A percentile compares a stretch with the other conserved stretches of the same genome.
These are phyloP conservation scores for Ophion costatus DNA, from an alignment of 2,888 invertebrate species.

Conservation along the genomic window DNA sequence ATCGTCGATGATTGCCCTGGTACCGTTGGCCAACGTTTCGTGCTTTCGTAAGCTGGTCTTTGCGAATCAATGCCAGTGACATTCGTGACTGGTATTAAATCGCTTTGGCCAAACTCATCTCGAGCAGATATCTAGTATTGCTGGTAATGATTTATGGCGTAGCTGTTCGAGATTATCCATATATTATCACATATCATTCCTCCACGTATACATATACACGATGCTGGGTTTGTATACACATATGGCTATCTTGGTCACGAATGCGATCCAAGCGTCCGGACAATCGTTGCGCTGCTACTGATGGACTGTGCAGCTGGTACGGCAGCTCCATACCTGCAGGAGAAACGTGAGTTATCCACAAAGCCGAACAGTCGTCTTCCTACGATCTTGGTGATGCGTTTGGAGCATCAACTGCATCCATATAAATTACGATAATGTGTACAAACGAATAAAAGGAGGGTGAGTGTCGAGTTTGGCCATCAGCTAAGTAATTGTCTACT, in stretches of 20 bases:
- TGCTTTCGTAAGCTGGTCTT: not conserved
- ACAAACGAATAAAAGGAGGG: not conserved
- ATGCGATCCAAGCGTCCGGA: conserved; percentile 20
- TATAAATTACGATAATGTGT: not conserved
- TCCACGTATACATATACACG: not conserved
- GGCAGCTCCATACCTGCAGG: conserved; percentile 1
- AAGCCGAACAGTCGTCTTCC: not conserved
- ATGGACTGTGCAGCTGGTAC: not conserved
- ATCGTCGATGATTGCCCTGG: not conserved
- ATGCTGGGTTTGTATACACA: conserved; percentile 3
- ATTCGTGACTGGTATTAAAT: not conserved
- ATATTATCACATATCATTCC: conserved; percentile 5
- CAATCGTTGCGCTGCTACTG: conserved; percentile 15
- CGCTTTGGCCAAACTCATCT: conserved; percentile 5
- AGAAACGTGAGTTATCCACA: not conserved
- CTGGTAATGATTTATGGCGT: conserved; percentile 34
- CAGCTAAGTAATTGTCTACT: not conserved
- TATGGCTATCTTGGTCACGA: conserved; percentile 26
- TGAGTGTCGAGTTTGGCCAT: not conserved
- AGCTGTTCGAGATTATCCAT: conserved; percentile 31
- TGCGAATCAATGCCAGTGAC: not conserved
- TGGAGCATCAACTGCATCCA: not conserved
- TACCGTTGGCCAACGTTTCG: not conserved
- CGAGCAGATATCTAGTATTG: conserved; percentile 28
- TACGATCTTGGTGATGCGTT: not conserved